Percentiles rank a stretch among this genome's conserved stretches.
Evolutionary conservation across 2,113 vertebrate species (phyloP).

Genomic region (Hippocampus mohnikei): DNA sequence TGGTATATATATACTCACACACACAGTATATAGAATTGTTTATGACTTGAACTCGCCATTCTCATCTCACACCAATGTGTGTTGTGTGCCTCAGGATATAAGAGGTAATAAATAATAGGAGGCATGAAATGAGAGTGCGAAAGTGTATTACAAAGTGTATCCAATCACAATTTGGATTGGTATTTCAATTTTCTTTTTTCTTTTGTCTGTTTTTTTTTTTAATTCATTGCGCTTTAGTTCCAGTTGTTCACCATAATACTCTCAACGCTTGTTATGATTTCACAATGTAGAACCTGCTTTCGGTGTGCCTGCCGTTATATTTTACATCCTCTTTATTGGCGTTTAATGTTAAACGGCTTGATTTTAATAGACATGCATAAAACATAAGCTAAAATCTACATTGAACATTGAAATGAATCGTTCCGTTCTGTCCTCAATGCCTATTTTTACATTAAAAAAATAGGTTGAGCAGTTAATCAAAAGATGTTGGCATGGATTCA

Average conservation of each 20-base stretch:
- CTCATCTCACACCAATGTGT: slow-evolving; percentile 3
- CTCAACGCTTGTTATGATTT: slow-evolving; percentile 3
- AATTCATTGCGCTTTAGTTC: background rate
- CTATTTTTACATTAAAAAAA: background rate
- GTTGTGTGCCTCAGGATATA: slow-evolving; percentile 7
- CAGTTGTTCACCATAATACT: background rate
- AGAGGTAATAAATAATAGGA: slow-evolving; percentile 14
- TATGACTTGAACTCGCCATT: slow-evolving; percentile 19
- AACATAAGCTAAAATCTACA: background rate
- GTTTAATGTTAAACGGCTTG: background rate
- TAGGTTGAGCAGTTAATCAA: slow-evolving; percentile 8
- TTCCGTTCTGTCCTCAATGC: background rate
- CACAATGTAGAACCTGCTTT: background rate
- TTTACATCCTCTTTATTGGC: background rate
- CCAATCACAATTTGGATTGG: background rate
- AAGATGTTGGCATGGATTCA: background rate
- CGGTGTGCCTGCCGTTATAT: background rate
- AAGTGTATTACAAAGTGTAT: background rate
- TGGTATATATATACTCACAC: no score
- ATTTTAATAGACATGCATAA: background rate
- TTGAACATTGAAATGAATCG: background rate
- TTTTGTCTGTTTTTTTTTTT: background rate
- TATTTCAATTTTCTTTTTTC: background rate
- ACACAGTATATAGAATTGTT: background rate
- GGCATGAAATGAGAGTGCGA: background rate